Conservation (phyloP, 1,140 invertebrate genomes). For the Pseudomyrmex sp. region DNA sequence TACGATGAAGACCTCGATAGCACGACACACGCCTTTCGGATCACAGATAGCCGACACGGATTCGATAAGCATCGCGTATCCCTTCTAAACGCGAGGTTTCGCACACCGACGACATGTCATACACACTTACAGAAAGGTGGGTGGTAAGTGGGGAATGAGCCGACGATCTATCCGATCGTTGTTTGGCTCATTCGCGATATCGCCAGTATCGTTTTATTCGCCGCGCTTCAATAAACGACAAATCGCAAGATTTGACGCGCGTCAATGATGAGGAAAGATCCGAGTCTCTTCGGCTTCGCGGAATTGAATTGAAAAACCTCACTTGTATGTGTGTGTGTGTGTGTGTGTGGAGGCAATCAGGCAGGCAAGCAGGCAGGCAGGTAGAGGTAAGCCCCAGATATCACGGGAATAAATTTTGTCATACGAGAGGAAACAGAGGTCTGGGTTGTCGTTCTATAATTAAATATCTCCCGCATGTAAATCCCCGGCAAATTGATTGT, state of each 20-base stretch:
- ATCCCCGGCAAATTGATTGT: background rate
- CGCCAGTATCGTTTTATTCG: conserved; percentile 67
- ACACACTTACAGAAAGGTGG: background rate
- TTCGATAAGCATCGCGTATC: conserved; percentile 66
- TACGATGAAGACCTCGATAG: conserved; percentile 20
- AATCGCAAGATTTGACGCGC: background rate
- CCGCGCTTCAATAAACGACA: conserved; percentile 25
- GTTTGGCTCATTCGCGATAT: conserved; percentile 46
- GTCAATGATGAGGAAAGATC: conserved; percentile 1
- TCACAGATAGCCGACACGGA: conserved; percentile 30
- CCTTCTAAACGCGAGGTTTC: conserved; percentile 41
- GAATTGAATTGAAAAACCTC: conserved; percentile 18
- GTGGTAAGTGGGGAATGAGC: conserved; percentile 59
- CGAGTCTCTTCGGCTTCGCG: background rate
- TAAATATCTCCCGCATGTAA: conserved; percentile 4
- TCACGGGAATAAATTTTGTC: background rate
- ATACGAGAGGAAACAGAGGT: background rate
- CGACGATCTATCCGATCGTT: conserved; percentile 39
- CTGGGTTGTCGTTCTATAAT: background rate
- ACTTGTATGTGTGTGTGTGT: background rate
- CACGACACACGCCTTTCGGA: conserved; percentile 5
- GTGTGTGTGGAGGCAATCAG: background rate
- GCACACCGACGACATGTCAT: conserved; percentile 34
- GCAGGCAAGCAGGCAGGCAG: background rate
- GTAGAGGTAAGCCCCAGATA: background rate